A percentile compares a stretch with the other conserved stretches of the same genome.
Conservation (phyloP, 30 jellyfish, hydroid and myxozoan species). For the Pelagia noctiluca region DNA sequence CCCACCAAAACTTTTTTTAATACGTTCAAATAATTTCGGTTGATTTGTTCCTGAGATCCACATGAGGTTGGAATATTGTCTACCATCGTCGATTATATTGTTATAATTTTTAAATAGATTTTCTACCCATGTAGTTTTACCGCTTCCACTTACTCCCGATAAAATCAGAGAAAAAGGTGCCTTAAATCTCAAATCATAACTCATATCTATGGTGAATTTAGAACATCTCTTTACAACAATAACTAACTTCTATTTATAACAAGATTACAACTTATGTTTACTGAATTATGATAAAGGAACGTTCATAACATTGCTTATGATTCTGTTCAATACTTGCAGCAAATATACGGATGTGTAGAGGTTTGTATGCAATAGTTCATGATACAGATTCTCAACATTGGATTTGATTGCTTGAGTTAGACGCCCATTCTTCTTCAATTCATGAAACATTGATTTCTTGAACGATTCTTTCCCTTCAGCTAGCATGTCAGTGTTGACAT, state of each 20-base stretch:
- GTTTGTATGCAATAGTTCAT: background rate
- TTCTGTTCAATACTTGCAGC: background rate
- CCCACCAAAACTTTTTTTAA: slow-evolving; percentile 15
- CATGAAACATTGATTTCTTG: too few relatives aligned
- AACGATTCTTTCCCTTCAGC: too few relatives aligned
- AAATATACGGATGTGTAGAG: background rate
- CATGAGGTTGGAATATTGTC: slow-evolving; percentile 7
- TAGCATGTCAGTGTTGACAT: too few relatives aligned
- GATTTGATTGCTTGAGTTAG: background rate
- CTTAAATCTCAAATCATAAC: too few relatives aligned
- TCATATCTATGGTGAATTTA: too few relatives aligned
- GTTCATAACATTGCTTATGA: background rate
- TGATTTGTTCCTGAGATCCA: slow-evolving; percentile 42
- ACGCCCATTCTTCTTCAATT: background rate
- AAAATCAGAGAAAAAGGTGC: too few relatives aligned
- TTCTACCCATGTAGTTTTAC: slow-evolving; percentile 56
- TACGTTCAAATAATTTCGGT: slow-evolving; percentile 25
- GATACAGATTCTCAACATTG: background rate
- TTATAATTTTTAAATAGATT: background rate
- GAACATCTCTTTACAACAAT: background rate
- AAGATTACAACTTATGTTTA: background rate
- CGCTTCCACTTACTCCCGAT: too few relatives aligned
- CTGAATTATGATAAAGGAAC: background rate
- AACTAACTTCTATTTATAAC: background rate
- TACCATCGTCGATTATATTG: background rate